Base-by-base conservation (phyloP, 2,888 invertebrate genomes). In the Lepidocyrtinus sp. region DNA sequence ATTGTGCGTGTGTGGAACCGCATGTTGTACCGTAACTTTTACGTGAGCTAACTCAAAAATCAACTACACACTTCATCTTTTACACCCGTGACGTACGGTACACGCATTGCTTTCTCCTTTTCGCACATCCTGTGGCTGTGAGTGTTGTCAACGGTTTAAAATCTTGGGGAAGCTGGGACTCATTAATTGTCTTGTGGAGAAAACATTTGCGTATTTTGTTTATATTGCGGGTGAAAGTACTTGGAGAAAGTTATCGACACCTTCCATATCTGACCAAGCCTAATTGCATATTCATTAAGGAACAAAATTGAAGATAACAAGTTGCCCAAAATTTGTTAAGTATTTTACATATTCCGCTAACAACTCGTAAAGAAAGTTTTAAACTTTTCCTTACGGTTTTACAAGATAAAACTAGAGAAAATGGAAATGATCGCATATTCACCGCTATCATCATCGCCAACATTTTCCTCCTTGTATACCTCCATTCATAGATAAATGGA, bases 281-380 rank as follows among this genome's bases (percentile, higher is more conserved):
- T 55, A 55, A 55, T 55, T 55, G 55, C 55, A 55, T 55, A 55
- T 55, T 55, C 55, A 55, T 55, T 55, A 55, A 55, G 55, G n/a
- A 7, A 55, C 17, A 17, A 15, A 55, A 55, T 55, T 55, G 55
- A 12, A 7, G 55, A 55, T 55, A 55, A 55, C n/a, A 55, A 55
- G n/a, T 55, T 55, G 9, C 17, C 17, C n/a, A 55, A 55, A 55
- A 55, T 55, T n/a, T 55, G 55, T 55, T 17, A 55, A 55, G 55
- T n/a, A n/a, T 55, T 55, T 55, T 55, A 17, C 55, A 55, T 55
- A 55, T 55, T 55, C 17, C n/a, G n/a, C n/a, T n/a, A n/a, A n/a
- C n/a, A n/a, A n/a, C n/a, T n/a, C n/a, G n/a, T n/a, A n/a, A n/a
- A n/a, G n/a, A n/a, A n/a, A n/a, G n/a, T n/a, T n/a, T n/a, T n/a